Evolutionary conservation across 2,797 vertebrate species (phyloP).

Genomic region (Babyrousa celebensis): DNA sequence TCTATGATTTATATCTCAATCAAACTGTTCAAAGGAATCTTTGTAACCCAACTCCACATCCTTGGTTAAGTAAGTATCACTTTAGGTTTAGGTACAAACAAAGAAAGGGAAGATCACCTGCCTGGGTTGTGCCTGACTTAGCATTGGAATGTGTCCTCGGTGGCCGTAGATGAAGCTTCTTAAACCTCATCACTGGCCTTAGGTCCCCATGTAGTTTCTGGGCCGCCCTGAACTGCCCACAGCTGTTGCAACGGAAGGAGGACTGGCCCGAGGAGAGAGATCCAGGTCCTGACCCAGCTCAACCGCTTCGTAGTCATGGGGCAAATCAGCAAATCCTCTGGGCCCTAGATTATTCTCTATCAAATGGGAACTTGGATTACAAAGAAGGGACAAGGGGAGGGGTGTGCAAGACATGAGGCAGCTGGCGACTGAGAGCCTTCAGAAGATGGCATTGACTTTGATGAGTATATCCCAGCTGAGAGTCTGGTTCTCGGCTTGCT

Average conservation of each 20-base stretch:
- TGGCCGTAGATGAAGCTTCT: not conserved
- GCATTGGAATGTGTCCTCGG: not conserved
- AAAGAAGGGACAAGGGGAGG: not conserved
- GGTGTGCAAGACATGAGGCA: not conserved
- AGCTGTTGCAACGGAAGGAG: not conserved
- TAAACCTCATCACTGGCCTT: not conserved
- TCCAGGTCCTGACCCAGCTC: not conserved
- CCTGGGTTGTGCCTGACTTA: rapidly evolving
- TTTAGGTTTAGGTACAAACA: not conserved
- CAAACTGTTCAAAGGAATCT: not conserved
- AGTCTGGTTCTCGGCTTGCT: not conserved
- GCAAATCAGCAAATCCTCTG: not conserved
- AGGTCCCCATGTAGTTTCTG: rapidly evolving
- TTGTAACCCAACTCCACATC: not conserved
- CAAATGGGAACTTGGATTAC: not conserved
- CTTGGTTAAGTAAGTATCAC: not conserved
- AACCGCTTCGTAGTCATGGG: not conserved
- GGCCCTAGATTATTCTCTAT: not conserved
- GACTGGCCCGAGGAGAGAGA: not conserved
- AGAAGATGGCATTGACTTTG: not conserved
- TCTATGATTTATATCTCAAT: not conserved
- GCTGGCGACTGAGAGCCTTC: not conserved
- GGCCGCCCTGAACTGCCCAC: not conserved
- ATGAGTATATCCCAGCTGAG: not conserved
- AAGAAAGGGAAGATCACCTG: not conserved